Percentiles rank a stretch among this genome's conserved stretches.
Evolutionary conservation across 2,888 invertebrate species (phyloP).

Genomic region (Sarcophaga subvicina): DNA sequence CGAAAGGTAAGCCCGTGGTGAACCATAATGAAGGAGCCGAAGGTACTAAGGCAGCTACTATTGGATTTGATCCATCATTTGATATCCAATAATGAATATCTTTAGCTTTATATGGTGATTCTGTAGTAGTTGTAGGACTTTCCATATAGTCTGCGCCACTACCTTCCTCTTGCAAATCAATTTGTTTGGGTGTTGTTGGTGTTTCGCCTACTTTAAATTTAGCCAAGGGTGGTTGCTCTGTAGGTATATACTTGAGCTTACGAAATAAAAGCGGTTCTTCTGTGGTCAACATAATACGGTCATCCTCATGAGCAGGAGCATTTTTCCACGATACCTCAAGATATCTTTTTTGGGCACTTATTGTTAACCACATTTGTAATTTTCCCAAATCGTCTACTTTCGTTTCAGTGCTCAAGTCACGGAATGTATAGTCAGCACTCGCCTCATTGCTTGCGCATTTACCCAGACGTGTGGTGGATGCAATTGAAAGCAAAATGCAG

Average conservation of each 20-base stretch:
- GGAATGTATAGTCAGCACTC: slow-evolving; percentile 51
- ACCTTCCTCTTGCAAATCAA: slow-evolving; percentile 47
- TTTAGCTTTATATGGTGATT: slow-evolving; percentile 60
- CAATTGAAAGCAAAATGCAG: slow-evolving; percentile 45
- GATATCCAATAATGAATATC: slow-evolving; percentile 75
- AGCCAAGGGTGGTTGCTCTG: slow-evolving; percentile 73
- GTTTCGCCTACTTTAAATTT: slow-evolving; percentile 70
- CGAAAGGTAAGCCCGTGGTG: slow-evolving; percentile 79
- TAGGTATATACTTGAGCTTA: slow-evolving; percentile 70
- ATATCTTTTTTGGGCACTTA: slow-evolving; percentile 79
- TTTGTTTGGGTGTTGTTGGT: slow-evolving; percentile 9
- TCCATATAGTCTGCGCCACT: slow-evolving; percentile 43
- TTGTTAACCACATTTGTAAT: slow-evolving; percentile 77
- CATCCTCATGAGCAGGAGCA: slow-evolving; percentile 75
- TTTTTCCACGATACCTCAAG: slow-evolving; percentile 81
- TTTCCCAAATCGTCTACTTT: slow-evolving; percentile 57
- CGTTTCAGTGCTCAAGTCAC: slow-evolving; percentile 65
- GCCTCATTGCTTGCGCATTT: slow-evolving; percentile 34
- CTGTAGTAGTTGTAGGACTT: slow-evolving; percentile 70
- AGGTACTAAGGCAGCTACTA: slow-evolving; percentile 78
- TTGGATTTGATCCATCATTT: slow-evolving; percentile 75
- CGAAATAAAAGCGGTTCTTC: slow-evolving; percentile 77
- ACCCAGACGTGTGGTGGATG: slow-evolving; percentile 49
- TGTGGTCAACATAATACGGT: slow-evolving; percentile 77
- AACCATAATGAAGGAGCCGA: slow-evolving; percentile 77